Evolutionary conservation across 2,797 vertebrate genomes (phyloP).

Genomic region (Dendrocincla tyrannina): DNA sequence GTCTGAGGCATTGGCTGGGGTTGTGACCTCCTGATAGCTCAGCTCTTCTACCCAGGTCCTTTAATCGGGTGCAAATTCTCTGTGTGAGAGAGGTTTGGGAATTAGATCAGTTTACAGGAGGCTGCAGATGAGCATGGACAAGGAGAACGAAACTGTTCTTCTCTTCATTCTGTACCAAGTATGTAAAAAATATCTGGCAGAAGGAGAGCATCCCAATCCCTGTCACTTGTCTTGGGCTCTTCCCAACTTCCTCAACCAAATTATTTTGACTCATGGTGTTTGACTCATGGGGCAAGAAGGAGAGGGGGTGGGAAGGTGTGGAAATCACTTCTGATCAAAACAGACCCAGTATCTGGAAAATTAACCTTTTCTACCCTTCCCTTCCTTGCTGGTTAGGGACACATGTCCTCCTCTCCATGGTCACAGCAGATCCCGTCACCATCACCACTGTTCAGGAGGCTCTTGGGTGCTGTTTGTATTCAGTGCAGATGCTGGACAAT

Average conservation of each 20-base stretch:
- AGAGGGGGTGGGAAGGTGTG: not conserved
- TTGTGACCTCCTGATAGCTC: not conserved
- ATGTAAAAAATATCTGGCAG: fast-evolving
- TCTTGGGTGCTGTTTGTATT: not conserved
- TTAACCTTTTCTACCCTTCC: not conserved
- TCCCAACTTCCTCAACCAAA: not conserved
- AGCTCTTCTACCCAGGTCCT: not conserved
- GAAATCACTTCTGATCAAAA: not conserved
- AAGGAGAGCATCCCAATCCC: not conserved
- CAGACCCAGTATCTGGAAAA: not conserved
- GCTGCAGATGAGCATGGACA: not conserved
- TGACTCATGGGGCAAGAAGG: not conserved
- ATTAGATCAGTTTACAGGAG: not conserved
- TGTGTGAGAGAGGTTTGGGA: not conserved
- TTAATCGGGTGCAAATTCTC: not conserved
- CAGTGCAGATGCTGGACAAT: not conserved
- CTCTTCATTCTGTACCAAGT: not conserved
- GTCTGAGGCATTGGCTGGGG: not conserved
- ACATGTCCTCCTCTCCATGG: not conserved
- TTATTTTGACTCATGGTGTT: not conserved
- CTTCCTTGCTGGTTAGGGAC: not conserved
- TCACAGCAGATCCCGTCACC: not conserved
- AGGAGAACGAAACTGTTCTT: not conserved
- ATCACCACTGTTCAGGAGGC: not conserved
- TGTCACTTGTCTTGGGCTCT: not conserved